These are phyloP conservation scores for Sebastes flavidus DNA, from an alignment of 2,797 vertebrate species.

Conservation along the genomic window DNA sequence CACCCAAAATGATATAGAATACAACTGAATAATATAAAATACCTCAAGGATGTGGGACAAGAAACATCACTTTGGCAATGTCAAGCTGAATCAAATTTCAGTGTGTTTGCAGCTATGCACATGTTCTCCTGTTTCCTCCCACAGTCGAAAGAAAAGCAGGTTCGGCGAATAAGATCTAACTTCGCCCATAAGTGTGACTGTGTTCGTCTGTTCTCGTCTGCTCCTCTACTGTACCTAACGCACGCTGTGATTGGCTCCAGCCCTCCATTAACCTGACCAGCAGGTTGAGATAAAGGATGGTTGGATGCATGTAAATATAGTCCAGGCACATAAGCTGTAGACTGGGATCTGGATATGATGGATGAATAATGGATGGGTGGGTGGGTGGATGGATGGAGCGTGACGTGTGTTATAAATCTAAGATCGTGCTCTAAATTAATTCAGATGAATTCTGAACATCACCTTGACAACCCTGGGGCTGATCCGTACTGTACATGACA, in stretches of 20 bases:
- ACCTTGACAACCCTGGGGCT: conserved; percentile 4
- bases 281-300: conserved; percentile 1
- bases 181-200: background rate
- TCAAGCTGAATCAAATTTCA: background rate
- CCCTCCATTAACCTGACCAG: conserved; percentile 11
- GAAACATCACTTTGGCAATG: background rate
- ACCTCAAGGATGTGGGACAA: background rate
- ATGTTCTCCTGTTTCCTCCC: background rate
- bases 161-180: background rate
- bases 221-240: background rate
- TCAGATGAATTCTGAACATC: conserved; percentile 26
- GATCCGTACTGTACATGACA: conserved; percentile 17
- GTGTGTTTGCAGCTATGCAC: background rate
- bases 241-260: background rate
- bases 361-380: conserved; percentile 36
- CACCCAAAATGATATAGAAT: background rate
- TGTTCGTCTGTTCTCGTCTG: background rate
- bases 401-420: conserved; percentile 42
- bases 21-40: background rate
- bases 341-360: background rate
- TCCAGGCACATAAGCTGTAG: background rate
- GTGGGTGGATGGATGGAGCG: conserved; percentile 8
- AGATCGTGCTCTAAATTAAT: conserved; percentile 22
- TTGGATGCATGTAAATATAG: background rate
- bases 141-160: background rate